Conservation (phyloP, 2,113 vertebrate genomes). For the Xiphophorus hellerii region DNA sequence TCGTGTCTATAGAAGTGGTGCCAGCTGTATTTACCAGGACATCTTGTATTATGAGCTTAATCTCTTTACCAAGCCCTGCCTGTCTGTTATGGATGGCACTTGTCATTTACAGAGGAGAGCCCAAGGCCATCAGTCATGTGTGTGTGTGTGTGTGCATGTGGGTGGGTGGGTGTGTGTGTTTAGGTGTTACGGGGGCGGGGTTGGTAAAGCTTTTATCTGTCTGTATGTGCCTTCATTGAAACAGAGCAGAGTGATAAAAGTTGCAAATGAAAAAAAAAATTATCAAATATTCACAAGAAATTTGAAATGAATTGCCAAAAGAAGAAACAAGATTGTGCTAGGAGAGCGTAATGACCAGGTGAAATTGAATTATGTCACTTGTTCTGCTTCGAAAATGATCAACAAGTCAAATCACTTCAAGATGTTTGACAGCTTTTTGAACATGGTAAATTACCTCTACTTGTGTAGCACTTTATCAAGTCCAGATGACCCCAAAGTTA, state of each 20-base stretch:
- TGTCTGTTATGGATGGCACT: conserved; percentile 76
- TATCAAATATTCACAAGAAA: conserved; percentile 7
- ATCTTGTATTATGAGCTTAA: conserved; percentile 70
- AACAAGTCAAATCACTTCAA: not conserved
- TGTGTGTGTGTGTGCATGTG: conserved; percentile 15
- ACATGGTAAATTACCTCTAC: too few relatives aligned
- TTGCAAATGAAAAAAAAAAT: conserved; percentile 12
- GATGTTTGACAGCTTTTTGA: too few relatives aligned
- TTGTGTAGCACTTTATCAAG: too few relatives aligned
- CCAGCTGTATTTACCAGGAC: conserved; percentile 76
- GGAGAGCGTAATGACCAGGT: not conserved
- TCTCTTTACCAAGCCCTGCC: conserved; percentile 72
- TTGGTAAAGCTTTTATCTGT: conserved; percentile 23
- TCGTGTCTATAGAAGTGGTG: conserved; percentile 58
- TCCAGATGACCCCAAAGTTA: not conserved
- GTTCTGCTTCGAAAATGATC: not conserved
- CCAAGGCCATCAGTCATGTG: conserved; percentile 67
- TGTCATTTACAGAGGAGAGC: conserved; percentile 74
- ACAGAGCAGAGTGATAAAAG: not conserved
- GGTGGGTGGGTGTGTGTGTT: conserved; percentile 20
- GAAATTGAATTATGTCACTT: not conserved
- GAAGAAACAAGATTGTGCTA: not conserved
- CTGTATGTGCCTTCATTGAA: conserved; percentile 4
- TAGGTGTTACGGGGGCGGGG: conserved; percentile 15
- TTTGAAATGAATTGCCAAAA: not conserved